A percentile compares a stretch with the other conserved stretches of the same genome.
These are phyloP conservation scores for Cacoxenus indagator DNA, from an alignment of 2,888 invertebrate genomes.

Conservation along the genomic window DNA sequence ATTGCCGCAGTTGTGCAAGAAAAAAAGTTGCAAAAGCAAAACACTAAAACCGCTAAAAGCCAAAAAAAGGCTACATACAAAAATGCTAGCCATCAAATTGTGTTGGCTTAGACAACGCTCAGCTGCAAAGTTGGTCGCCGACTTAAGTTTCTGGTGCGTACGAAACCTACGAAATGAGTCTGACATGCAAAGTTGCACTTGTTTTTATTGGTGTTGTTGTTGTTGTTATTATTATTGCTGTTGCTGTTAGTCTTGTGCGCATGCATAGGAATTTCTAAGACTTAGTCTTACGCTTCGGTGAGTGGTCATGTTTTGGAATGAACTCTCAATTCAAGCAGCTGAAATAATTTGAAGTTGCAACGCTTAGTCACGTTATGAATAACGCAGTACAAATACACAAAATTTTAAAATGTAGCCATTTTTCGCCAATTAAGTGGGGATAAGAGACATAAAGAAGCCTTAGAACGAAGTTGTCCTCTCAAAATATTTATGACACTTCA, in stretches of 20 bases:
- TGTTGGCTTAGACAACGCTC: neutral
- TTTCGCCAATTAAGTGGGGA: no score
- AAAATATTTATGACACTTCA: no score
- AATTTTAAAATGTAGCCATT: no score
- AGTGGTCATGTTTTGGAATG: neutral
- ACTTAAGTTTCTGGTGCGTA: neutral
- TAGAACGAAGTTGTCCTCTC: no score
- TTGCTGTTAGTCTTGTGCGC: neutral
- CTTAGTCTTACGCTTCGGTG: neutral
- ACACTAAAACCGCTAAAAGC: slow-evolving; percentile 28
- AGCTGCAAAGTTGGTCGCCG: neutral
- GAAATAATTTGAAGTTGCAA: neutral
- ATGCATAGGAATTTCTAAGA: neutral
- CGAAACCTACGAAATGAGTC: neutral
- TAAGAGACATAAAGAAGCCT: no score
- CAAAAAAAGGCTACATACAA: slow-evolving; percentile 34
- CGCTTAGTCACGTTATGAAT: no score
- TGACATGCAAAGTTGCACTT: neutral
- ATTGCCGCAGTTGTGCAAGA: neutral
- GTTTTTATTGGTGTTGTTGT: neutral
- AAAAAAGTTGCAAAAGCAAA: slow-evolving; percentile 13
- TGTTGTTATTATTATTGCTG: neutral
- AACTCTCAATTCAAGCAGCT: neutral
- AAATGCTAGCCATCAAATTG: slow-evolving; percentile 35
- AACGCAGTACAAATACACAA: no score